A percentile compares a stretch with the other conserved stretches of the same genome.
Conservation (phyloP, 1,140 invertebrate species). For the Eciton burchellii region DNA sequence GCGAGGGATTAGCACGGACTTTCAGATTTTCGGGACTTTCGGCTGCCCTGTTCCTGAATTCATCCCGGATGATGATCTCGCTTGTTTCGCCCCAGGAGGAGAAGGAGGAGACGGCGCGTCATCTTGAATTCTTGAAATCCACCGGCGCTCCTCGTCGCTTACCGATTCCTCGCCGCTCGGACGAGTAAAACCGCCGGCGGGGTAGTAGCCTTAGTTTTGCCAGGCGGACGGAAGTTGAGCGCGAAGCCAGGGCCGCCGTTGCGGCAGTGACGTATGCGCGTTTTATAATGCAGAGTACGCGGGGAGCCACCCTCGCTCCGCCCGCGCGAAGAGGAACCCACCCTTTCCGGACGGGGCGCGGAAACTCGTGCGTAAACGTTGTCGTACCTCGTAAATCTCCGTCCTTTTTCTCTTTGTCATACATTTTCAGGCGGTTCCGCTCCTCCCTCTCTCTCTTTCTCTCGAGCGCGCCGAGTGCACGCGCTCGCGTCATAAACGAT, state of each 20-base stretch:
- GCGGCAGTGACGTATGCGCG: conserved; percentile 60
- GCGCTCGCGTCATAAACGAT: conserved; percentile 31
- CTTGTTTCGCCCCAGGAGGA: background rate
- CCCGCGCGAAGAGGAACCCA: conserved; percentile 28
- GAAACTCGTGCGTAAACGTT: conserved; percentile 57
- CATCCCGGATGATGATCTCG: conserved; percentile 43
- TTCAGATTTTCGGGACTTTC: too few species aligned
- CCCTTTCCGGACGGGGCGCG: background rate
- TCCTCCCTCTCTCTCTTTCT: too few species aligned
- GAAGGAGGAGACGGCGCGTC: conserved; percentile 43
- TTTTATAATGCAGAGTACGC: conserved; percentile 61
- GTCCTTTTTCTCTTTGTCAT: conserved; percentile 55
- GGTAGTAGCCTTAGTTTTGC: conserved; percentile 62
- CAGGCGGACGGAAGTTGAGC: conserved; percentile 46
- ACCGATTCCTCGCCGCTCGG: conserved; percentile 56
- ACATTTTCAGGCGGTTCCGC: conserved; percentile 42
- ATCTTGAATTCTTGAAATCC: conserved; percentile 49
- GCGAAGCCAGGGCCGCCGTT: conserved; percentile 50
- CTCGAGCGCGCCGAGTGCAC: conserved; percentile 18
- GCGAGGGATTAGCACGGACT: too few species aligned
- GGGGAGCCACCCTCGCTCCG: conserved; percentile 35
- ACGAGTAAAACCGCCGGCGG: conserved; percentile 55
- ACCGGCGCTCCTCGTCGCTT: conserved; percentile 48
- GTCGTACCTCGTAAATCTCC: conserved; percentile 54
- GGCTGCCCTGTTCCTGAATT: conserved; percentile 27